A percentile compares a stretch with the other conserved stretches of the same genome.
Evolutionary conservation across 2,888 invertebrate species (phyloP).

Genomic region (Cephus pygmeus): DNA sequence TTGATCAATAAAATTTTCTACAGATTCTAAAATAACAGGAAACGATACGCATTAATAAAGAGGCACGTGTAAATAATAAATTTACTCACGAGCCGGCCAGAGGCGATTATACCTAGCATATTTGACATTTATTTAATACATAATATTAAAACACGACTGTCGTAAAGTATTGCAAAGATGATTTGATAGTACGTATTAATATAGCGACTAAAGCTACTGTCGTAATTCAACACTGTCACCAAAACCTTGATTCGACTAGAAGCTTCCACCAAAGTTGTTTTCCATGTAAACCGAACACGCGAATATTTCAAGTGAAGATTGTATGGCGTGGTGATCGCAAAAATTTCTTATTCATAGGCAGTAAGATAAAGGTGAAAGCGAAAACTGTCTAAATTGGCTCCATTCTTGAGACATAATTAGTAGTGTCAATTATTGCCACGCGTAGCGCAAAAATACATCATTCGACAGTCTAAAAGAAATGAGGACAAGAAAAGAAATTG

Average conservation of each 20-base stretch:
- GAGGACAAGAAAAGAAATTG: background rate
- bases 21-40: background rate
- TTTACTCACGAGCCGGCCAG: slow-evolving; percentile 78
- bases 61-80: background rate
- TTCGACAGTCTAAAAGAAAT: background rate
- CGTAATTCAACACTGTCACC: background rate
- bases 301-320: background rate
- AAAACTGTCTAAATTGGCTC: background rate
- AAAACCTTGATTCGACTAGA: background rate
- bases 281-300: background rate
- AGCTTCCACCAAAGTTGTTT: background rate
- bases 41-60: background rate
- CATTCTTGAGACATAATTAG: background rate
- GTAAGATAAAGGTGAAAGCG: background rate
- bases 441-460: background rate
- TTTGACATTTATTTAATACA: slow-evolving; percentile 53
- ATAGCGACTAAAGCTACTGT: background rate
- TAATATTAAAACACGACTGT: background rate
- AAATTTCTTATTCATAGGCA: background rate
- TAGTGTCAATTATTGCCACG: background rate
- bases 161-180: background rate
- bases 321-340: background rate
- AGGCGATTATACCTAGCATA: slow-evolving; percentile 82
- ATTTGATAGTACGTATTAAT: background rate
- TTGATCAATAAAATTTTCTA: slow-evolving; percentile 28